Conservation (phyloP, 2,113 vertebrate genomes). For the Pedionomus torquatus region DNA sequence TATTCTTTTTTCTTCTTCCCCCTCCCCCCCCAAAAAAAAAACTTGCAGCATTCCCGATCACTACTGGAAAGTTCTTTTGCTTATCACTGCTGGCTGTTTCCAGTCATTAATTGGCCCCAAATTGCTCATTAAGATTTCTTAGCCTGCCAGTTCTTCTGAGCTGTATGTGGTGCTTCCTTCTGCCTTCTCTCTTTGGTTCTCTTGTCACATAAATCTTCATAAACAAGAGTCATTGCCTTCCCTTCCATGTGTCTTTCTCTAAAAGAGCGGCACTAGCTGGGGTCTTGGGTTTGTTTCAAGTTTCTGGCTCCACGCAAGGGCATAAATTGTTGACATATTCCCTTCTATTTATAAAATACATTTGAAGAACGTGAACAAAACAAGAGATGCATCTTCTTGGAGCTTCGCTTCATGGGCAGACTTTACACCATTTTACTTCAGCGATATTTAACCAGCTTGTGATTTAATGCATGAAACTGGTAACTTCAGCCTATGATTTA, state of each 20-base stretch:
- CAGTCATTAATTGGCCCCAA: conserved; percentile 51
- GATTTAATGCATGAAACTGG: neutral
- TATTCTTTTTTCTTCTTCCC: neutral
- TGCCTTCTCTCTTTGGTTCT: conserved; percentile 33
- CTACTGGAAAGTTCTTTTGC: conserved; percentile 22
- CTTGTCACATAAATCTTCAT: conserved; percentile 40
- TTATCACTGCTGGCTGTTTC: conserved; percentile 26
- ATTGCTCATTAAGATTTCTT: conserved; percentile 47
- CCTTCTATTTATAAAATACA: neutral
- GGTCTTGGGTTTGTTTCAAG: neutral
- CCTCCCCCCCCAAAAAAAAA: too few species aligned
- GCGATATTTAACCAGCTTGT: neutral
- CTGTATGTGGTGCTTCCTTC: conserved; percentile 19
- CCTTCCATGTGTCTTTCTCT: neutral
- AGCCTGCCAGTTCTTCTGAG: conserved; percentile 25
- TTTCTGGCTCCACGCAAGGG: neutral
- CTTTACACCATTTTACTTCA: neutral
- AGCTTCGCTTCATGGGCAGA: neutral
- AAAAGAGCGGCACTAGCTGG: neutral
- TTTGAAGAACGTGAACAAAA: neutral
- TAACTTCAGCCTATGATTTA: neutral
- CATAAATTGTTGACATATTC: neutral
- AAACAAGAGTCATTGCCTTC: conserved; percentile 13
- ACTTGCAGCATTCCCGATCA: neutral
- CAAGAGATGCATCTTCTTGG: neutral